A percentile compares a stretch with the other conserved stretches of the same genome.
phyloP scores from a whole-genome alignment of 2,888 invertebrate species.

The Autographa pulchrina region DNA sequence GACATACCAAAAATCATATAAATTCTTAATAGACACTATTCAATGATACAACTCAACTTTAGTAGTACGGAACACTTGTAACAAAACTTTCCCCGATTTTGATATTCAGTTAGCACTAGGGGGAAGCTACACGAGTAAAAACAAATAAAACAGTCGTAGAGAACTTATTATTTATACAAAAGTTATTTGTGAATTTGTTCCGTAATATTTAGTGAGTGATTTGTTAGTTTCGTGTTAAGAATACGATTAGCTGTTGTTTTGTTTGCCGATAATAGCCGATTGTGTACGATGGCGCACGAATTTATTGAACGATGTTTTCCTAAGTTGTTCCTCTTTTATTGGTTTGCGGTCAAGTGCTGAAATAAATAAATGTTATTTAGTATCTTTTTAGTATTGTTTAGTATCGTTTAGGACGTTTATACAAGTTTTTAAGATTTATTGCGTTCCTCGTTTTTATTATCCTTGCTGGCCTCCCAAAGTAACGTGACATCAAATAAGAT shows the following conservation, averaged over 20 bases:
- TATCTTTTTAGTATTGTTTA: too few relatives aligned
- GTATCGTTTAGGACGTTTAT: too few relatives aligned
- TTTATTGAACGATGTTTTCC: background rate
- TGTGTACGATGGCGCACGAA: slow-evolving; percentile 17
- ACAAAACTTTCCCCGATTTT: slow-evolving; percentile 31
- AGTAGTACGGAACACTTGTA: background rate
- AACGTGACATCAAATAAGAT: too few relatives aligned
- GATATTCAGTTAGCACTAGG: slow-evolving; percentile 58
- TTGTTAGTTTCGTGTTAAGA: slow-evolving; percentile 45
- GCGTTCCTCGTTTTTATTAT: too few relatives aligned
- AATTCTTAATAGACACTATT: background rate
- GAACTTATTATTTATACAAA: slow-evolving; percentile 54
- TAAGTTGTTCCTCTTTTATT: background rate
- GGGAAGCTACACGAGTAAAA: slow-evolving; percentile 35
- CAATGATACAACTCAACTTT: background rate
- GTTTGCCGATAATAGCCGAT: slow-evolving; percentile 17
- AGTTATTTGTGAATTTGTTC: slow-evolving; percentile 41
- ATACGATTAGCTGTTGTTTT: slow-evolving; percentile 38
- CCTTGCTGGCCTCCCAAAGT: too few relatives aligned
- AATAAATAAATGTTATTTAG: background rate
- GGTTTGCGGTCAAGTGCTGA: background rate
- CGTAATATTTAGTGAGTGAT: slow-evolving; percentile 48
- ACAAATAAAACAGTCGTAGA: slow-evolving; percentile 62
- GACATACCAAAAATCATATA: too few relatives aligned
- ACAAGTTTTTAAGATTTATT: too few relatives aligned